Evolutionary conservation across 2,888 invertebrate species (phyloP), one percentile per base, ranked within the genome.

Genomic region (Sesamia inferens): DNA sequence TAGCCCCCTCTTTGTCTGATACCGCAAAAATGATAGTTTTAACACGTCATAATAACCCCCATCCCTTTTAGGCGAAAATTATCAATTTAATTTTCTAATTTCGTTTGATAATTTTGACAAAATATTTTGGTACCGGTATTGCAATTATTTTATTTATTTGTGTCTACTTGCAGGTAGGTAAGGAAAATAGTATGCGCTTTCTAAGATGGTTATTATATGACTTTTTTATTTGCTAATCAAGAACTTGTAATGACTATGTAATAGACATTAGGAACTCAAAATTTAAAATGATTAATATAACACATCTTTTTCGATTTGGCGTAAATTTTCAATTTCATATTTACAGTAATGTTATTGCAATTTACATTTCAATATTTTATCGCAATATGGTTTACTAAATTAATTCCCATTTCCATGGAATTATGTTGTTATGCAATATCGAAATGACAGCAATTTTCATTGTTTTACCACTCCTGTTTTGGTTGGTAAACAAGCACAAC

Each of bases 281-380:
- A n/a, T n/a, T n/a, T n/a, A n/a, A n/a, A n/a, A n/a, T n/a, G n/a
- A n/a, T n/a, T n/a, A n/a, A 31, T 31, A 31, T 31, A 31, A 31
- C 31, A 31, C 31, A 2, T 31, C 31, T 31, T 31, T 51, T 51
- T 51, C 4, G 19, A 51, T 19, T 51, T 51, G 51, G 8, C 51
- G 51, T 0, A 19, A 51, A 8, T 51, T 51, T 51, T 51, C 8
- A 51, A 51, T 19, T 19, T 51, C 51, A 19, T n/a, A 19, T 51
- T 10, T 51, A 22, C 2, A 74, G 58, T 31, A 22, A 8, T 63
- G 19, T 47, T 71, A 14, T 65, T 57, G n/a, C 22, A 61, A 71
- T 78, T 71, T 71, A 13, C 59, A 65, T 65, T 61, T 65, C 71
- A 69, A 77, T 62, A 59, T 65, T 51, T 65, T 5, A 24, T 14